phyloP scores from a whole-genome alignment of 2,888 invertebrate species.

The Drosophila hamatofila region DNA sequence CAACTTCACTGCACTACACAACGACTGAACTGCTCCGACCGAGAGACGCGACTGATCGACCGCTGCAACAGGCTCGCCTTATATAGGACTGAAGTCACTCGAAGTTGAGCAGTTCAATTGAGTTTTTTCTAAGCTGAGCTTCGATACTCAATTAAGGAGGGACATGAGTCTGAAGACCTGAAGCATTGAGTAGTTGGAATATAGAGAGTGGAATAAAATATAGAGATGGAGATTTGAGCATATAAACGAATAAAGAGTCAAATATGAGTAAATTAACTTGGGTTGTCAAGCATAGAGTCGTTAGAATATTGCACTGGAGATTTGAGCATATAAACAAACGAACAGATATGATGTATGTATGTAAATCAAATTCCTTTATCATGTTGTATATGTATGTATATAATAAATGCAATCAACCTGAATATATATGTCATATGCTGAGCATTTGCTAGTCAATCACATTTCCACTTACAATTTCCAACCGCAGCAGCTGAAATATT shows the following conservation, averaged over 20 bases:
- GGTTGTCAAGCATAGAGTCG: too few relatives aligned
- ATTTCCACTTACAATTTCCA: fast-evolving
- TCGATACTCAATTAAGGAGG: not conserved
- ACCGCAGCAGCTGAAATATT: conserved; percentile 8
- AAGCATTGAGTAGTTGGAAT: not conserved
- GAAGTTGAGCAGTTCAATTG: not conserved
- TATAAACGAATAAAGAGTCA: too few relatives aligned
- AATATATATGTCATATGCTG: not conserved
- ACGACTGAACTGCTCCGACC: too few relatives aligned
- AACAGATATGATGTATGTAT: too few relatives aligned
- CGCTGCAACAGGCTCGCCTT: not conserved
- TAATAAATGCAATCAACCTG: not conserved
- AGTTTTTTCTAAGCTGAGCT: not conserved
- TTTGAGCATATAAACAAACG: too few relatives aligned
- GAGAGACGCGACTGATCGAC: not conserved
- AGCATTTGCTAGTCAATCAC: not conserved
- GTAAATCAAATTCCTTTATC: too few relatives aligned
- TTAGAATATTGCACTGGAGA: too few relatives aligned
- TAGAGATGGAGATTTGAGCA: not conserved
- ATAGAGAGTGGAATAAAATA: not conserved
- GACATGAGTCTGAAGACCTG: not conserved
- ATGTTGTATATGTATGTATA: too few relatives aligned
- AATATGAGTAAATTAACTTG: too few relatives aligned
- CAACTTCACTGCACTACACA: not conserved
- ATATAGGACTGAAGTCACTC: not conserved